Evolutionary conservation across 2,888 invertebrate species (phyloP), one percentile per base, ranked within the genome.

Genomic region (Caenorhabditis auriculariae): DNA sequence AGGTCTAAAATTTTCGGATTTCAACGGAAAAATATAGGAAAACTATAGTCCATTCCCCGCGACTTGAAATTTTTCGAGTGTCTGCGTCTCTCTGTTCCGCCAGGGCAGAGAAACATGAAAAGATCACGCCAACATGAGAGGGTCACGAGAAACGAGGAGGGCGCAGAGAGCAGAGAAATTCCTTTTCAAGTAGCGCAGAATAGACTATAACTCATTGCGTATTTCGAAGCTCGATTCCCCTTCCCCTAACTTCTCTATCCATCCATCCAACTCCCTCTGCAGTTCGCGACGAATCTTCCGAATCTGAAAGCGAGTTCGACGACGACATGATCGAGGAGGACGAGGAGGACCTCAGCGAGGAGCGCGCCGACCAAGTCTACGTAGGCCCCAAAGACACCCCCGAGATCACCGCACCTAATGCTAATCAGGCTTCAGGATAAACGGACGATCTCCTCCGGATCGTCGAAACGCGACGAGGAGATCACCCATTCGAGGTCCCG

Each of bases 291-390:
- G 79, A 80, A 24, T 71, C 70, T 19, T 76, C 74, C 24, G 76
- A 78, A 35, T 75, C 72, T 24, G 80, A 76, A 49, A 77, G 74
- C 6, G 76, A 76, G 43, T 71, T 73, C 45, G 72, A 77, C 43
- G 76, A 76, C 39, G 76, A 75, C 43, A 70, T 75, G 52, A 69
- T 80, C 23, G 77, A 75, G 44, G 78, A 79, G 43, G 80, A 81
- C 26, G 80, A 80, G 42, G 81, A 79, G 41, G 81, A 81, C 37
- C 28, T 69, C 32, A 66, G 65, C 42, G 66, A 69, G 23, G 74
- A 74, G 48, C 28, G 71, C 23, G 69, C 64, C 41, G 73, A 73
- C 59, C 70, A 70, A 45, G 66, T 71, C 43, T 69, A 69, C 57
- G 66, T 66, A 41, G 61, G 69, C 49, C 39, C n/a, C n/a, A n/a